These are phyloP conservation scores for Lepilemur ruficaudatus DNA, from an alignment of 2,797 vertebrate species.

Conservation along the genomic window DNA sequence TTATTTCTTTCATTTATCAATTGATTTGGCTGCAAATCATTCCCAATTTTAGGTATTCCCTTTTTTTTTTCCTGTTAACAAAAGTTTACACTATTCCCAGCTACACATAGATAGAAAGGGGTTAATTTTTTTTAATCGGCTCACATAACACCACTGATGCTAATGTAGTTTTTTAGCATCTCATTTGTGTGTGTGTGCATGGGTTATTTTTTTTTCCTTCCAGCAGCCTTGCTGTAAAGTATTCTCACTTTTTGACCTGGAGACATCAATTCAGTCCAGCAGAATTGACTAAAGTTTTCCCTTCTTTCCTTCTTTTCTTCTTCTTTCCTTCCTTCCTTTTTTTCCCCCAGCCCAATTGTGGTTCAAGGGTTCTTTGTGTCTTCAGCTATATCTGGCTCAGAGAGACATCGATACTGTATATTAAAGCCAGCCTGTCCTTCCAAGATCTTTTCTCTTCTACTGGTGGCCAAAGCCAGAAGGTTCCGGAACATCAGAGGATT, in stretches of 20 bases:
- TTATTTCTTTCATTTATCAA: constrained; percentile 50
- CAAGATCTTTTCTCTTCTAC: constrained; percentile 24
- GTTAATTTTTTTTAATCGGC: constrained; percentile 48
- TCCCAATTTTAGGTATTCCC: constrained; percentile 28
- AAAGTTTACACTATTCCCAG: constrained; percentile 36
- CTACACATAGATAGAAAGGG: constrained; percentile 7
- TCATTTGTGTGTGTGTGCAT: not conserved
- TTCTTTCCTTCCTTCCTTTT: not conserved
- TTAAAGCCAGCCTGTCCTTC: not conserved
- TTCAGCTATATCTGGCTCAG: not conserved
- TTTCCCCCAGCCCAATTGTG: not conserved
- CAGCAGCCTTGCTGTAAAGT: constrained; percentile 23
- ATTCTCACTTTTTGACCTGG: constrained; percentile 1
- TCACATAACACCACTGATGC: constrained; percentile 26
- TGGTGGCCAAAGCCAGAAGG: constrained; percentile 26
- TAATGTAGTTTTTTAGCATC: constrained; percentile 47
- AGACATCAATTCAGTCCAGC: not conserved
- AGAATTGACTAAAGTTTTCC: constrained; percentile 38
- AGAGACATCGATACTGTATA: constrained; percentile 14
- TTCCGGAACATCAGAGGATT: constrained; percentile 10
- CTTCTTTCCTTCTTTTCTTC: not conserved
- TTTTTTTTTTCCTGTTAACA: not conserved
- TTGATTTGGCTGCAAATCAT: constrained; percentile 59
- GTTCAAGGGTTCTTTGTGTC: constrained; percentile 48
- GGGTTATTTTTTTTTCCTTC: not conserved